Conservation (phyloP, 2,113 vertebrate species). For the Stegostoma tigrinum region DNA sequence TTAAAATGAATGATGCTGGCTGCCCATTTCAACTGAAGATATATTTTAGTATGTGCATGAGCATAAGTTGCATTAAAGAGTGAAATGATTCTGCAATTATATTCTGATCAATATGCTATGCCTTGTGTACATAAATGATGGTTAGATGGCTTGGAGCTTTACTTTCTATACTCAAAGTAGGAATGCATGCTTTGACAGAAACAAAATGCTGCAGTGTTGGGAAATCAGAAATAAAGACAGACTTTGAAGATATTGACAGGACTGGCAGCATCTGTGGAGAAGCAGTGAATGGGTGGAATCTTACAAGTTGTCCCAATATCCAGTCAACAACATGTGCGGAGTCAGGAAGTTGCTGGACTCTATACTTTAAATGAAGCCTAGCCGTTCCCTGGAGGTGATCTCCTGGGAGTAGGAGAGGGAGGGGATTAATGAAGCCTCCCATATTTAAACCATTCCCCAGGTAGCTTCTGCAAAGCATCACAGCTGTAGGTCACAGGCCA, state of each 20-base stretch:
- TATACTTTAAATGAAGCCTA: too few species aligned
- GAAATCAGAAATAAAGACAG: not conserved
- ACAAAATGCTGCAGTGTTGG: not conserved
- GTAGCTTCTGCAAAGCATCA: too few species aligned
- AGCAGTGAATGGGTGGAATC: not conserved
- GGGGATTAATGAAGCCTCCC: too few species aligned
- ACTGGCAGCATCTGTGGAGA: not conserved
- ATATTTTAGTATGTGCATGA: not conserved
- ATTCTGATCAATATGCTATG: not conserved
- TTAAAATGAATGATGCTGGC: too few species aligned
- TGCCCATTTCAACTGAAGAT: not conserved
- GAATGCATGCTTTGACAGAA: not conserved
- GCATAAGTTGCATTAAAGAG: not conserved
- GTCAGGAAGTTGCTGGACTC: too few species aligned
- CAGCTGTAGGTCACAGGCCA: too few species aligned
- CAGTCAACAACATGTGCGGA: too few species aligned
- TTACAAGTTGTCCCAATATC: too few species aligned
- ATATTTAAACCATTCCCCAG: too few species aligned
- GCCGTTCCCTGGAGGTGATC: too few species aligned
- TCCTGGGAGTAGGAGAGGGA: too few species aligned
- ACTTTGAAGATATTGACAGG: not conserved
- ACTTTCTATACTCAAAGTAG: not conserved
- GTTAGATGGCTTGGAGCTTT: not conserved
- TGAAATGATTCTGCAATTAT: not conserved
- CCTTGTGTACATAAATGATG: not conserved